Percentiles rank a stretch among this genome's conserved stretches.
phyloP scores from a whole-genome alignment of 2,888 invertebrate genomes.

The Yponomeuta plumbellus region DNA sequence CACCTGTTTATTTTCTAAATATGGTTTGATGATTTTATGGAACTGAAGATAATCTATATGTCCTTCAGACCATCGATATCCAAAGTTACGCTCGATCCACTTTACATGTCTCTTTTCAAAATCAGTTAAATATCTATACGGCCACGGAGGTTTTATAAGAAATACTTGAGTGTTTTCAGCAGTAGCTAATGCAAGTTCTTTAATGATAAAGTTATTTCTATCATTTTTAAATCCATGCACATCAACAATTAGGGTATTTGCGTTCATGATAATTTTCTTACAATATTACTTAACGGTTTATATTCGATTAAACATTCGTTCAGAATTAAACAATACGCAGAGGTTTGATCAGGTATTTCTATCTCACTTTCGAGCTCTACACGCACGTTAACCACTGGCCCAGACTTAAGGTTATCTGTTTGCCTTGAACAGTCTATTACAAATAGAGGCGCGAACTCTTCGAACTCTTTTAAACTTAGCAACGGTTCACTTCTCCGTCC shows the following conservation, averaged over 20 bases:
- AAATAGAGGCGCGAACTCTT: conserved; percentile 18
- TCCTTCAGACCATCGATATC: no score
- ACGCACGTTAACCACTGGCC: conserved; percentile 10
- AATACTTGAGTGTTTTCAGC: no score
- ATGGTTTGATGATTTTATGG: no score
- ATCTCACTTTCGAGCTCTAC: conserved; percentile 4
- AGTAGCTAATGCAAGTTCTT: conserved; percentile 6
- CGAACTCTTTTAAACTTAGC: conserved; percentile 24
- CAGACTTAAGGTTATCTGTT: conserved; percentile 20
- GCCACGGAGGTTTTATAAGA: no score
- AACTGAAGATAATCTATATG: no score
- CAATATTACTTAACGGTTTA: neutral
- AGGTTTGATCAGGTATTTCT: conserved; percentile 10
- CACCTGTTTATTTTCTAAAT: no score
- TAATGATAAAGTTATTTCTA: conserved; percentile 3
- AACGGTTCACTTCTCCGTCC: conserved; percentile 20
- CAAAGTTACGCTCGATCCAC: no score
- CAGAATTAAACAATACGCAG: conserved; percentile 8
- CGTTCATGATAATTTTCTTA: conserved; percentile 1
- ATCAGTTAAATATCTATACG: no score
- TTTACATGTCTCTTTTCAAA: no score
- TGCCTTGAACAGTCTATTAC: conserved; percentile 18
- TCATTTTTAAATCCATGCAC: conserved; percentile 6
- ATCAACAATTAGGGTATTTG: neutral
- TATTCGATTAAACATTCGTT: neutral